A percentile compares a stretch with the other conserved stretches of the same genome.
phyloP scores from a whole-genome alignment of 2,113 vertebrate species.

The Mus pahari region DNA sequence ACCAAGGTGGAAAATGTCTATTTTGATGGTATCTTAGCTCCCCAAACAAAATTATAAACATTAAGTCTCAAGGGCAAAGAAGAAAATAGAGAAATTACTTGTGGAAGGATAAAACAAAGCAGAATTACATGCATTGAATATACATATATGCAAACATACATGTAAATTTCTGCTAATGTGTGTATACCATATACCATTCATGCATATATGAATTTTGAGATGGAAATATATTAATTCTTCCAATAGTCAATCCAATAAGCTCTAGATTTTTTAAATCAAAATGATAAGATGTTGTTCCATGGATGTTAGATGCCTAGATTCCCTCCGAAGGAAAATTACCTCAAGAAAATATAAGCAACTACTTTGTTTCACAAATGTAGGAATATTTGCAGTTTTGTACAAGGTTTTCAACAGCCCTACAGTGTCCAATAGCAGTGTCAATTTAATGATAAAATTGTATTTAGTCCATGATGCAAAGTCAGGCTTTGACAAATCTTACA shows the following conservation, averaged over 20 bases:
- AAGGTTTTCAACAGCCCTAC: not conserved
- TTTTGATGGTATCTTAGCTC: not conserved
- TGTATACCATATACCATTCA: not conserved
- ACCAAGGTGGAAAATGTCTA: not conserved
- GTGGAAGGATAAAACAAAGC: not conserved
- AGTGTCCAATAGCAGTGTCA: not conserved
- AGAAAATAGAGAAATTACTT: not conserved
- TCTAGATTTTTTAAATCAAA: not conserved
- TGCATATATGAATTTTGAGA: not conserved
- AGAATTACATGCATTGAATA: not conserved
- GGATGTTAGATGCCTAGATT: not conserved
- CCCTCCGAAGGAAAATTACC: not conserved
- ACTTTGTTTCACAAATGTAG: not conserved
- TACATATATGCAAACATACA: not conserved
- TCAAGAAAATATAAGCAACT: not conserved
- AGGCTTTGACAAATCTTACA: too few species aligned
- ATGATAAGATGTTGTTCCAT: fast-evolving
- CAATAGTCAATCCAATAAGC: not conserved
- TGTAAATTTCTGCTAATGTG: not conserved
- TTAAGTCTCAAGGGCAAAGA: not conserved
- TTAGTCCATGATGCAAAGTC: too few species aligned
- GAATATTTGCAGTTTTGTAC: not conserved
- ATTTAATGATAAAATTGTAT: not conserved
- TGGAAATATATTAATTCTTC: not conserved
- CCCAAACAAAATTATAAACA: not conserved